Conservation (phyloP, 2,888 invertebrate species). For the Listrodromus nycthemerus region DNA sequence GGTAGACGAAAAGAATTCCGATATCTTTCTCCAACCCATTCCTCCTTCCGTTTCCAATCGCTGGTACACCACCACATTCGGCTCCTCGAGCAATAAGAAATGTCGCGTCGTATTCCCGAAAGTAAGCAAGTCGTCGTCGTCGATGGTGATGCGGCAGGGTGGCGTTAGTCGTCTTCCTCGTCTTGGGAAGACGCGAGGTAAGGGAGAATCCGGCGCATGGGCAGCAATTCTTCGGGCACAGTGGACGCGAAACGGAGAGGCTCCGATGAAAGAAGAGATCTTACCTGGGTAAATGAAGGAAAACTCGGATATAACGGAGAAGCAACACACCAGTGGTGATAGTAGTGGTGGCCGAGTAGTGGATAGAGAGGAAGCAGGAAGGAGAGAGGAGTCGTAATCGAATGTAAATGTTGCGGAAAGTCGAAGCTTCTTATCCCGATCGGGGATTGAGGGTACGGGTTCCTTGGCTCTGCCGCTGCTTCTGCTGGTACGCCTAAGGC, state of each 20-base stretch:
- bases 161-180: slow-evolving; percentile 33
- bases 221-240: slow-evolving; percentile 40
- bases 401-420: slow-evolving; percentile 82
- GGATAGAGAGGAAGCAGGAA: slow-evolving; percentile 53
- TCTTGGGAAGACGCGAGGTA: slow-evolving; percentile 50
- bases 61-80: slow-evolving; percentile 41
- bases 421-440: slow-evolving; percentile 77
- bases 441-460: slow-evolving; percentile 47
- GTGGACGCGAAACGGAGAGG: slow-evolving; percentile 33
- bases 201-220: background rate
- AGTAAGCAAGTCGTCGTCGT: slow-evolving; percentile 76
- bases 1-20: slow-evolving; percentile 70
- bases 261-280: slow-evolving; percentile 44
- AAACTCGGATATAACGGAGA: background rate
- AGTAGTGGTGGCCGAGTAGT: slow-evolving; percentile 15
- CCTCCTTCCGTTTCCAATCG: slow-evolving; percentile 73
- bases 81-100: slow-evolving; percentile 71
- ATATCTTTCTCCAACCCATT: slow-evolving; percentile 71
- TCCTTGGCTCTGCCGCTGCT: background rate
- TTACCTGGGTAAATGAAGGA: slow-evolving; percentile 37
- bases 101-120: slow-evolving; percentile 66
- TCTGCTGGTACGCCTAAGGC: background rate
- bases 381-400: slow-evolving; percentile 75
- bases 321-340: slow-evolving; percentile 14
- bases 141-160: slow-evolving; percentile 42